Conservation (phyloP, 2,113 vertebrate genomes). For the Tichodroma muraria region DNA sequence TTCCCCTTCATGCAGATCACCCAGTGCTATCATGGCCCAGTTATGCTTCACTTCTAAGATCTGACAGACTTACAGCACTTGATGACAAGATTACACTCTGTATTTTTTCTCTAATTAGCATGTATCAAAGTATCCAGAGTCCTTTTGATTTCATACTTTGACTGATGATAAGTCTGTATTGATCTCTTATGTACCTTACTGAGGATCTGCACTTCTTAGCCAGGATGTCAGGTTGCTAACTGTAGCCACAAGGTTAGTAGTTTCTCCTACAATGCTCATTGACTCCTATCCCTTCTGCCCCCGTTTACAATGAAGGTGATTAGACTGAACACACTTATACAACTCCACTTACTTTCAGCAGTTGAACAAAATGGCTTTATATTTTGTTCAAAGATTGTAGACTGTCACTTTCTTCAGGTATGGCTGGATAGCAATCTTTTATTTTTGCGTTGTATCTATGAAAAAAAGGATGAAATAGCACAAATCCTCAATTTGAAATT, state of each 20-base stretch:
- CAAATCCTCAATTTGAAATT: neutral
- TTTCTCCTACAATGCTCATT: neutral
- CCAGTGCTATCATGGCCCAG: neutral
- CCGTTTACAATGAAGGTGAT: neutral
- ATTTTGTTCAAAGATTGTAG: neutral
- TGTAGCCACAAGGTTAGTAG: neutral
- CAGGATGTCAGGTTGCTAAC: neutral
- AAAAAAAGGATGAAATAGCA: neutral
- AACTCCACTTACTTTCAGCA: neutral
- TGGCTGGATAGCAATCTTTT: neutral
- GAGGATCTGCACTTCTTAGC: neutral
- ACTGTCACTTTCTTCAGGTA: neutral
- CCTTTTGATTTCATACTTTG: conserved; percentile 38
- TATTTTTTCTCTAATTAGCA: conserved; percentile 31
- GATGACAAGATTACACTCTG: neutral
- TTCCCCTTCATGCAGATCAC: neutral
- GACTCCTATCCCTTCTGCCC: neutral
- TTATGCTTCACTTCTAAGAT: conserved; percentile 11
- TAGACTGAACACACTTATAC: neutral
- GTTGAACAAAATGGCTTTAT: neutral
- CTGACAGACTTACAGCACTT: conserved; percentile 36
- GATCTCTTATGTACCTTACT: neutral
- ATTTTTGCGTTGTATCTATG: neutral
- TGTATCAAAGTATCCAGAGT: conserved; percentile 40
- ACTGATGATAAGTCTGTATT: neutral